These are phyloP conservation scores for Danaus plexippus DNA, from an alignment of 1,140 invertebrate species.

Conservation along the genomic window DNA sequence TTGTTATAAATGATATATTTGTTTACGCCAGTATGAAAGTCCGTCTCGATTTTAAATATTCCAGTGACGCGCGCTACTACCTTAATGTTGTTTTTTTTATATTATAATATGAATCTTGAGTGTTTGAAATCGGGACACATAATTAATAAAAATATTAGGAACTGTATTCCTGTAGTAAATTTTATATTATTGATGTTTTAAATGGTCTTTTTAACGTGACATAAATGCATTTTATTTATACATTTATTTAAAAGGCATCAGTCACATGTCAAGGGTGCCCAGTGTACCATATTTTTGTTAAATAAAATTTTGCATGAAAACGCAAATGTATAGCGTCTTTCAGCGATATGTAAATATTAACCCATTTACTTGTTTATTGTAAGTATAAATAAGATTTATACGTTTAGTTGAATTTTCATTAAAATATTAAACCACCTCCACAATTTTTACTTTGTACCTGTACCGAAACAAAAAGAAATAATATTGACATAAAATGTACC, in stretches of 20 bases:
- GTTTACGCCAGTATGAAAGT: background rate
- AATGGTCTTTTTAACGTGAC: background rate
- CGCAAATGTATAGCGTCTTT: conserved; percentile 20
- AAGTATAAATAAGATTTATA: conserved; percentile 72
- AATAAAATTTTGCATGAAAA: conserved; percentile 55
- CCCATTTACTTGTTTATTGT: conserved; percentile 63
- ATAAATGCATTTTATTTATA: conserved; percentile 5
- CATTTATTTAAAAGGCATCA: conserved; percentile 26
- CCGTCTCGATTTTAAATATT: conserved; percentile 10
- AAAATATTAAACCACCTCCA: conserved; percentile 48
- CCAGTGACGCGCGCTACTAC: conserved; percentile 21
- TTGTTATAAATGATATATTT: no score
- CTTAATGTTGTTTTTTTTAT: conserved; percentile 10
- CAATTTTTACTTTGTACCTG: conserved; percentile 28
- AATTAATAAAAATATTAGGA: background rate
- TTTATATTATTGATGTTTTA: background rate
- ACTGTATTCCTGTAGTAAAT: conserved; percentile 1
- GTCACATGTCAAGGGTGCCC: conserved; percentile 29
- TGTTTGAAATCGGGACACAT: conserved; percentile 9
- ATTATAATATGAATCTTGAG: conserved; percentile 6
- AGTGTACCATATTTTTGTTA: conserved; percentile 63
- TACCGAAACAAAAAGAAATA: no score
- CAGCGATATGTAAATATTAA: conserved; percentile 62
- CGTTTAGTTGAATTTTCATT: conserved; percentile 71
- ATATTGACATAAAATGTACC: no score